These are phyloP conservation scores for Synaphobranchus kaupii DNA, from an alignment of 2,797 vertebrate genomes.

Conservation along the genomic window DNA sequence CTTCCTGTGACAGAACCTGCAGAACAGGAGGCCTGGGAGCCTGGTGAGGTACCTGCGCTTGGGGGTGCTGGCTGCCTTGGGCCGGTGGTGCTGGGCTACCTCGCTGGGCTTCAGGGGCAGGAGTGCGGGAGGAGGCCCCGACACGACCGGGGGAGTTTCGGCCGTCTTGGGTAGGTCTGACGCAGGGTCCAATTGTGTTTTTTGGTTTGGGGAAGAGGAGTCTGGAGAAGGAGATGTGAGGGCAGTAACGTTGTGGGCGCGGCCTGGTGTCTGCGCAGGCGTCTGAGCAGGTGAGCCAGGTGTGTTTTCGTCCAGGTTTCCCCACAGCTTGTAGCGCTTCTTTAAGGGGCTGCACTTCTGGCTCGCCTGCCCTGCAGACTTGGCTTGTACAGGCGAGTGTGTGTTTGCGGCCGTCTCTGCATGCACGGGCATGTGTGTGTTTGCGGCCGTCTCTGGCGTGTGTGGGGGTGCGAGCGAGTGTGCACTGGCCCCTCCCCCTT, in stretches of 20 bases:
- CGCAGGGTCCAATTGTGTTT: background rate
- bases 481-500: background rate
- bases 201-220: conserved; percentile 3
- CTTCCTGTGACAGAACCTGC: conserved; percentile 89
- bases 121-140: background rate
- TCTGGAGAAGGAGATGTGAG: conserved; percentile 26
- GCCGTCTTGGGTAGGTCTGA: background rate
- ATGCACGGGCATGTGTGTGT: conserved; percentile 50
- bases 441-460: conserved; percentile 48
- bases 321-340: conserved; percentile 71
- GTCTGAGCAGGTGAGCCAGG: conserved; percentile 48
- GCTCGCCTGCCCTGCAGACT: conserved; percentile 62
- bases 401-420: conserved; percentile 30
- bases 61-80: conserved; percentile 69
- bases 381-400: background rate
- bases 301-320: conserved; percentile 52
- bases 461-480: conserved; percentile 43
- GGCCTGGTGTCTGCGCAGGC: conserved; percentile 47
- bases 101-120: conserved; percentile 57
- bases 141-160: background rate
- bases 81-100: conserved; percentile 54
- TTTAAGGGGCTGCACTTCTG: conserved; percentile 73
- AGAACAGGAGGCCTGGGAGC: conserved; percentile 82
- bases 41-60: conserved; percentile 84
- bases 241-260: conserved; percentile 34